These are phyloP conservation scores for Tipula vernalis DNA, from an alignment of 2,888 invertebrate species.

Conservation along the genomic window DNA sequence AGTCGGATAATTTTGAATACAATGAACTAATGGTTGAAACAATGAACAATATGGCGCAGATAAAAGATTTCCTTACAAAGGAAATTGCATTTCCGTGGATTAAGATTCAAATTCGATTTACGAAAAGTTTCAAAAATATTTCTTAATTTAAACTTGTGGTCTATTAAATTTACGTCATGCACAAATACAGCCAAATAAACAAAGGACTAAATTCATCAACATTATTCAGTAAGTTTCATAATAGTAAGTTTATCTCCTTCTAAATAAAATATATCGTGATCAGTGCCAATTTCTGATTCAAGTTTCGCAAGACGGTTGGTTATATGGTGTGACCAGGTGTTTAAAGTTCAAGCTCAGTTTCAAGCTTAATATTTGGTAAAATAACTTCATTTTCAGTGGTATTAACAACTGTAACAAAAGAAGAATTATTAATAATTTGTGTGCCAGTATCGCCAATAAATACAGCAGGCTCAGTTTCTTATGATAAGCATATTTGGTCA, in stretches of 20 bases:
- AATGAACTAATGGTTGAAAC: too few relatives aligned
- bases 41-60: too few relatives aligned
- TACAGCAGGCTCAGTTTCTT: background rate
- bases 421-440: background rate
- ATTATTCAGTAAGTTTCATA: background rate
- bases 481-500: background rate
- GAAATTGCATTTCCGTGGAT: background rate
- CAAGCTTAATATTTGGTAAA: background rate
- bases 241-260: too few relatives aligned
- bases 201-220: background rate
- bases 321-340: background rate
- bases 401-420: background rate
- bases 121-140: too few relatives aligned
- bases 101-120: background rate
- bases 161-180: slow-evolving; percentile 19
- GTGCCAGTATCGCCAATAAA: background rate
- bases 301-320: too few relatives aligned
- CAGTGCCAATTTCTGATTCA: background rate
- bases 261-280: background rate
- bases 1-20: too few relatives aligned
- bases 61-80: background rate
- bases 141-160: background rate
- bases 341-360: background rate
- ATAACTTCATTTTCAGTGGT: background rate
- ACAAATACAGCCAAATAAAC: background rate